These are phyloP conservation scores for Eufriesea mexicana DNA, from an alignment of 1,140 invertebrate species.

Conservation along the genomic window DNA sequence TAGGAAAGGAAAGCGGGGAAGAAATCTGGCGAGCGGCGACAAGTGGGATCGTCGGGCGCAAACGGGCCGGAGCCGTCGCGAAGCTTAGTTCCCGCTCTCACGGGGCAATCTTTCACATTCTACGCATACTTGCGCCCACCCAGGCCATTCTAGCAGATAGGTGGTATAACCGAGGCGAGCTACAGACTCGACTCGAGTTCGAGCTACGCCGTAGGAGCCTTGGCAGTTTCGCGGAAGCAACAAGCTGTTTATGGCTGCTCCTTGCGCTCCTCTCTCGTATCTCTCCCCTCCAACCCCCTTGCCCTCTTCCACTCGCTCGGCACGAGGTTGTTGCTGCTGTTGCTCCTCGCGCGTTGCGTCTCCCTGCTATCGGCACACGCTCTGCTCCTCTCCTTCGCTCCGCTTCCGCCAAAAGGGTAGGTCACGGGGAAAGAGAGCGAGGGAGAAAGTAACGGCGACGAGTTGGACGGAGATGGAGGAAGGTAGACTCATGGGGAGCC, in stretches of 20 bases:
- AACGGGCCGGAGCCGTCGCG: background rate
- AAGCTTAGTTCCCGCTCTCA: conserved; percentile 53
- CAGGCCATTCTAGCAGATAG: conserved; percentile 61
- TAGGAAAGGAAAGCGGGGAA: too few species aligned
- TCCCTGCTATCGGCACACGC: conserved; percentile 24
- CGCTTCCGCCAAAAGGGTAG: conserved; percentile 34
- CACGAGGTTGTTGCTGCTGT: conserved; percentile 35
- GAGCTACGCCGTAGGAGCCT: conserved; percentile 56
- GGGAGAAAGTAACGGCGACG: background rate
- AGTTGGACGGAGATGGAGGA: background rate
- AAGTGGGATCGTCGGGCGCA: background rate
- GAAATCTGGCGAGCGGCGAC: too few species aligned
- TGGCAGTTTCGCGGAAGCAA: conserved; percentile 79
- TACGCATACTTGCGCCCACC: conserved; percentile 76
- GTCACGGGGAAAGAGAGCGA: conserved; percentile 52
- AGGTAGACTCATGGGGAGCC: conserved; percentile 26
- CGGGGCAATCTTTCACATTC: conserved; percentile 77
- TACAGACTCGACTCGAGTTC: conserved; percentile 42
- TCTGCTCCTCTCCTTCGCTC: background rate
- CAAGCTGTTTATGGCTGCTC: conserved; percentile 82
- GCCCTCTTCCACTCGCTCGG: conserved; percentile 25
- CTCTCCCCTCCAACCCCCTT: background rate
- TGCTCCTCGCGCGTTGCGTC: conserved; percentile 39
- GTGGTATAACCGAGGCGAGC: conserved; percentile 61
- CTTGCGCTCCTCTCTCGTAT: conserved; percentile 66